Evolutionary conservation across 2,113 vertebrate genomes (phyloP), one percentile per base, ranked within the genome.

Genomic region (Lipophrys pholis): DNA sequence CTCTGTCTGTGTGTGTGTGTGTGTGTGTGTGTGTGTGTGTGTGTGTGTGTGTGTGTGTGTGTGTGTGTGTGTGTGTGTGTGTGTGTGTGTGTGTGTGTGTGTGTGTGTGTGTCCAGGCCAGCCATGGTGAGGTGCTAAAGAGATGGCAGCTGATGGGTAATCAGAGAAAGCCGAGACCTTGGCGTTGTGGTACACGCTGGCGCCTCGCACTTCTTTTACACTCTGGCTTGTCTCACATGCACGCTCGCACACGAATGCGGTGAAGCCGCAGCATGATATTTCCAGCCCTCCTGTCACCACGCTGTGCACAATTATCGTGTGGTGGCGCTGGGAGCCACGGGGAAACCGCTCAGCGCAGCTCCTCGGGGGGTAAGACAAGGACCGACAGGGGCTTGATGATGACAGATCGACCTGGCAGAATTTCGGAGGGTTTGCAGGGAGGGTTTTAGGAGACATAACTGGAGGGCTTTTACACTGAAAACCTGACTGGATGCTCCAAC

Each of bases 121-220:
- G 59, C 59, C 83, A 61, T 68, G 58, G 69, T 66, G 49, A 86
- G 86, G 81, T 75, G 78, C 85, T 81, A 85, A 87, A 90, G 76
- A 88, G 86, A 87, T 80, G 81, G 82, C 91, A 92, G 90, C 92
- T 93, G 90, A 91, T 87, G 80, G 78, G 90, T 87, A 91, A 91
- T 85, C 77, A 88, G 91, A 92, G 91, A 92, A 87, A 90, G 87
- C 80, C 64, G 65, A 87, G 89, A 87, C 87, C 90, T 84, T 89
- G 90, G 89, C 87, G 78, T 87, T 74, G 81, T 71, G 21, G 81
- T 85, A 71, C 73, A 87, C 21, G 55, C 86, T 92, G 90, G 90
- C 89, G 87, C 89, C 91, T 83, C 67, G 64, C 83, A 61, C 82
- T 51, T 79, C 65, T 66, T 68, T 49, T 41, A 42, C 57, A 57